Percentiles rank a stretch among this genome's conserved stretches.
These are phyloP conservation scores for Rhinogobius similis DNA, from an alignment of 2,113 vertebrate species.

Conservation along the genomic window DNA sequence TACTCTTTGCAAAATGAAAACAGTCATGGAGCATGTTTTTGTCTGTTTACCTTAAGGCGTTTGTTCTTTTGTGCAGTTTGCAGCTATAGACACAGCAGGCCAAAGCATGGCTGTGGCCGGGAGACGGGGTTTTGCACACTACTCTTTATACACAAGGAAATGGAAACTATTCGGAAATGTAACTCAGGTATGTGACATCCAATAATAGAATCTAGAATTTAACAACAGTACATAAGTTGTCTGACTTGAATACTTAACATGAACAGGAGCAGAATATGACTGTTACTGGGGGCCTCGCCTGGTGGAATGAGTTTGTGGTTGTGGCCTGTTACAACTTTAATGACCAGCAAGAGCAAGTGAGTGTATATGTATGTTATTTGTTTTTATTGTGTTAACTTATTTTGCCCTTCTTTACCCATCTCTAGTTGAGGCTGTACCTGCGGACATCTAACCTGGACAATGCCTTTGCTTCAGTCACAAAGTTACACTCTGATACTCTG, in stretches of 20 bases:
- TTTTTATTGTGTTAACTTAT: background rate
- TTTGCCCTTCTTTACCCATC: background rate
- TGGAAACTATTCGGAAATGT: conserved; percentile 99
- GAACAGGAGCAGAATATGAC: conserved; percentile 95
- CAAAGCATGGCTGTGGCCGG: conserved; percentile 96
- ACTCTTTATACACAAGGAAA: conserved; percentile 94
- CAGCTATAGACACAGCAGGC: conserved; percentile 93
- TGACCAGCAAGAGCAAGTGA: conserved; percentile 94
- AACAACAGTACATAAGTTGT: background rate
- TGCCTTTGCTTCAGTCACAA: conserved; percentile 91
- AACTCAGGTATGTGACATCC: conserved; percentile 84
- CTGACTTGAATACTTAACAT: background rate
- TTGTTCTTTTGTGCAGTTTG: conserved; percentile 81
- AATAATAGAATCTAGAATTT: background rate
- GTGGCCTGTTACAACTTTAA: conserved; percentile 95
- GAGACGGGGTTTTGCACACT: conserved; percentile 96
- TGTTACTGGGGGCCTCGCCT: conserved; percentile 94
- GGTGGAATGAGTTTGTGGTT: conserved; percentile 98
- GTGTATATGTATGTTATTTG: background rate
- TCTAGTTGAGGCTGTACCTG: conserved; percentile 89
- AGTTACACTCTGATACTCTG: conserved; percentile 88
- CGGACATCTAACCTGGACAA: conserved; percentile 97
- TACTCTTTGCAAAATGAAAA: background rate
- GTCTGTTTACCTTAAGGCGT: background rate
- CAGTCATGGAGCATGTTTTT: background rate